Base-by-base conservation (phyloP, 2,888 invertebrate species). In the Taenaris catops region DNA sequence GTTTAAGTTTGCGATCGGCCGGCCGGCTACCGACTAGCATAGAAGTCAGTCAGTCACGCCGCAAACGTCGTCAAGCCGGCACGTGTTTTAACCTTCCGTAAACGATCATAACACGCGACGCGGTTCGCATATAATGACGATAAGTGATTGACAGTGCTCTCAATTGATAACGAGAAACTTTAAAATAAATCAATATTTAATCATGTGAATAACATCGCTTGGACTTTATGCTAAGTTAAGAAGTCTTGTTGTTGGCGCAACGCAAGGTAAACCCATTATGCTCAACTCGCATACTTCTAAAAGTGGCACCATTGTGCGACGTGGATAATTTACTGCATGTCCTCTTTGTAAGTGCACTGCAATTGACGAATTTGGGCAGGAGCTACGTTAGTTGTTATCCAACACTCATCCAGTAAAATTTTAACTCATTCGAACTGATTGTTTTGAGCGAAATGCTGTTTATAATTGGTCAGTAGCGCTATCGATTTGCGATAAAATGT, bases 241-340 rank as follows among this genome's bases (percentile, higher is more conserved):
- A 18, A 34, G 31, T 9, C 58, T 56, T 64, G 65, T 63, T 56
- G 63, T 67, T 68, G 65, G 57, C 63, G 67, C 61, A 58, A 24
- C 40, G 67, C 76, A 80, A 84, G 83, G 83, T 83, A 83, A 81
- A 75, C 51, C 73, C 63, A 75, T 79, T 76, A 74, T 72, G 58
- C 63, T 66, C 69, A 67, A 64, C 63, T 69, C 60, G 67, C 62
- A 65, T 68, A 70, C 65, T 63, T 61, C 67, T 76, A 65, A 75
- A 73, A 70, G 71, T 71, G 65, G 72, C 69, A 73, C 59, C 51
- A 59, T 61, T 60, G 58, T 61, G 52, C 44, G 40, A 46, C 46
- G 34, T 49, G 35, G 43, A 46, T 41, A 43, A 33, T 19, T 40
- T 35, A 41, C 34, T 45, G 46, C 43, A 53, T 47, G 41, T 51